phyloP scores from a whole-genome alignment of 2,888 invertebrate species.

The Aproaerema taeniolella region DNA sequence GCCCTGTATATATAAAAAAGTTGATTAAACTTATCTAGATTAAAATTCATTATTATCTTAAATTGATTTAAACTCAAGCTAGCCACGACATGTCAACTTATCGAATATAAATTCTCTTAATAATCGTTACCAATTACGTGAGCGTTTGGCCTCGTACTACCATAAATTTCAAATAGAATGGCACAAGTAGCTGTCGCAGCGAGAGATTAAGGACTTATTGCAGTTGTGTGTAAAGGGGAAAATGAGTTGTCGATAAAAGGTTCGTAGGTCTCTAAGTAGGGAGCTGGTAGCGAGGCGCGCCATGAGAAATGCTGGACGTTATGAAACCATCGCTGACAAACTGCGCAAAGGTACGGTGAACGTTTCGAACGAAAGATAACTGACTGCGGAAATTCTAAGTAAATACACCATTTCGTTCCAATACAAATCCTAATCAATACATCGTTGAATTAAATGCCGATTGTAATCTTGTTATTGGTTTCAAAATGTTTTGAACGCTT shows the following conservation, averaged over 20 bases:
- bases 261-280: slow-evolving; percentile 44
- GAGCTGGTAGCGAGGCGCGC: slow-evolving; percentile 39
- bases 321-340: slow-evolving; percentile 55
- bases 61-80: slow-evolving; percentile 53
- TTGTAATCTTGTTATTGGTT: slow-evolving; percentile 2
- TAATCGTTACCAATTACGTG: slow-evolving; percentile 69
- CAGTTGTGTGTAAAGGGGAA: slow-evolving; percentile 47
- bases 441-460: not conserved
- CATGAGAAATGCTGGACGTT: slow-evolving; percentile 49
- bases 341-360: slow-evolving; percentile 25
- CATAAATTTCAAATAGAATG: slow-evolving; percentile 47
- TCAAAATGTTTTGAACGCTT: slow-evolving; percentile 1
- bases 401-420: slow-evolving; percentile 9
- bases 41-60: slow-evolving; percentile 44
- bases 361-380: slow-evolving; percentile 5
- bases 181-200: slow-evolving; percentile 30
- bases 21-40: too few species aligned
- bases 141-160: slow-evolving; percentile 56
- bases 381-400: slow-evolving; percentile 17
- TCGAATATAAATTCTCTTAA: slow-evolving; percentile 67
- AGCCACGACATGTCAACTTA: slow-evolving; percentile 59
- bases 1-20: too few species aligned
- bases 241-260: slow-evolving; percentile 47
- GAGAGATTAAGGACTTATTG: slow-evolving; percentile 61
- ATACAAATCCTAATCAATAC: slow-evolving; percentile 6